Percentiles rank a stretch among this genome's conserved stretches.
Conservation (phyloP, 1,140 invertebrate genomes). For the Antheraea pernyi region DNA sequence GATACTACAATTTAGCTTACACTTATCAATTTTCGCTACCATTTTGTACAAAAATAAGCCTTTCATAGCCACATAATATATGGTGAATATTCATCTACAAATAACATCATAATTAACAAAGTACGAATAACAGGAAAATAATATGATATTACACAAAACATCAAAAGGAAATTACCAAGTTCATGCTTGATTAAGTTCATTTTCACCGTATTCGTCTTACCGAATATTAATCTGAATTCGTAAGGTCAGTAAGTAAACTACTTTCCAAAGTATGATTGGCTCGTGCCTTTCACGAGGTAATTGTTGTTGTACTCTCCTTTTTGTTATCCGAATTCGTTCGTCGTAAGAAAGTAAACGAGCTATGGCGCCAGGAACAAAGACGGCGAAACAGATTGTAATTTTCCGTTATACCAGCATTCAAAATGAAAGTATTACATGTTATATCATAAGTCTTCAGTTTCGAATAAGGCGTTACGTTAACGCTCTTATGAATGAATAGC, state of each 20-base stretch:
- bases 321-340: conserved; percentile 51
- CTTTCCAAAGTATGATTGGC: conserved; percentile 64
- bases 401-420: background rate
- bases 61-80: too few species aligned
- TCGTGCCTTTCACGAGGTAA: conserved; percentile 63
- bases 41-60: too few species aligned
- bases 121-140: too few species aligned
- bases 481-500: too few species aligned
- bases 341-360: conserved; percentile 43
- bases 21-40: too few species aligned
- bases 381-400: background rate
- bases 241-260: conserved; percentile 60
- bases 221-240: conserved; percentile 33
- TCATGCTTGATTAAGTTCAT: conserved; percentile 21
- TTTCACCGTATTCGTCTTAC: conserved; percentile 27
- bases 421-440: background rate
- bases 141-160: background rate
- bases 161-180: background rate
- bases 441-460: background rate
- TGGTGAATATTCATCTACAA: too few species aligned
- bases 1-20: too few species aligned
- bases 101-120: too few species aligned
- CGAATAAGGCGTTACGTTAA: too few species aligned
- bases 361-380: background rate
- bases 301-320: conserved; percentile 62